Evolutionary conservation across 2,113 vertebrate genomes (phyloP), one percentile per base, ranked within the genome.

Genomic region (Oreotrochilus melanogaster): DNA sequence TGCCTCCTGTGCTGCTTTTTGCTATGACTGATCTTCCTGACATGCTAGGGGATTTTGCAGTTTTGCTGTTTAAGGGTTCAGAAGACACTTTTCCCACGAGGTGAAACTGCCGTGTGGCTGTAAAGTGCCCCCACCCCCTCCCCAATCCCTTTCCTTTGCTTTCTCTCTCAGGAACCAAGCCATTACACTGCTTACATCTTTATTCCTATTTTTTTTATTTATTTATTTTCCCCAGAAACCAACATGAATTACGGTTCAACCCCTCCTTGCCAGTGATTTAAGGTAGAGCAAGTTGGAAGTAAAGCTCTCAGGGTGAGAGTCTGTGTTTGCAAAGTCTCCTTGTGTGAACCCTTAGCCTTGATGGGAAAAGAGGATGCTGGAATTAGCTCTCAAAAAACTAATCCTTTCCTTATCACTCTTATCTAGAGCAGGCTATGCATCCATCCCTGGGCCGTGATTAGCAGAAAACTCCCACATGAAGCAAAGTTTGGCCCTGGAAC

Each of bases 271-370:
- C 56, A 89, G 71, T 76, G 89, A 95, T 87, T 95, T 92, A 92
- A 95, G 93, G 85, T 90, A 94, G 85, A 93, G 31, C 30, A 58
- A 66, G 47, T 94, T 87, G 94, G 71, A 92, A 92, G 78, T 3
- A 8, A 74, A 79, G 56, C 27, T 58, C 13, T 27, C 67, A 51
- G 93, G 78, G 57, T 70, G 88, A 89, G 60, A 83, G 60, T 0
- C 14, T 18, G 88, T 57, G 89, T 90, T 89, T 92, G 75, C 58
- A 61, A 86, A 88, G 88, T 78, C 80, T 89, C 82, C 93, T 91
- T 45, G n/a, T 22, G 4, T 39, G 84, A 94, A 85, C 82, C 85
- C 69, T 74, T 74, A 69, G 61, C 79, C 93, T 78, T 57, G 4
- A 22, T 74, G 86, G 92, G 75, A 92, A 93, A 92, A 90, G 51